Percentiles rank a stretch among this genome's conserved stretches.
Conservation (phyloP, 2,113 vertebrate species). For the Condylura cristata region DNA sequence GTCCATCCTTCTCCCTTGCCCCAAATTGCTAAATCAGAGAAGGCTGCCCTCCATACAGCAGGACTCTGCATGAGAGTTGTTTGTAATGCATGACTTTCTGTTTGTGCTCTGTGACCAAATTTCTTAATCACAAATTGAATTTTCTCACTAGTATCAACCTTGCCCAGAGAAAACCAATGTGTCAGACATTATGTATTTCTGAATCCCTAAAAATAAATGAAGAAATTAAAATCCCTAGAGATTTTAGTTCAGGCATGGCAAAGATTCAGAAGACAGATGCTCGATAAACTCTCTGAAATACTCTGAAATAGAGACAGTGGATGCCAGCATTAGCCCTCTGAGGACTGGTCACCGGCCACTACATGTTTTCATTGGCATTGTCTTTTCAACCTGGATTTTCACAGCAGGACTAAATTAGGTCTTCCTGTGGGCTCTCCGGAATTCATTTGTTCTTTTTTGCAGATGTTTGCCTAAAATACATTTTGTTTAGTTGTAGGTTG, state of each 20-base stretch:
- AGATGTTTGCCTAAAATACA: slow-evolving; percentile 28
- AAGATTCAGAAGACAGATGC: slow-evolving; percentile 61
- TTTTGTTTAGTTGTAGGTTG: slow-evolving; percentile 35
- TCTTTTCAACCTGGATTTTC: neutral
- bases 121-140: neutral
- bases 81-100: neutral
- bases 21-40: neutral
- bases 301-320: slow-evolving; percentile 34
- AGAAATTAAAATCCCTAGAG: slow-evolving; percentile 68
- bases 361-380: neutral
- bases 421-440: neutral
- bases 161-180: slow-evolving; percentile 58
- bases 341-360: neutral
- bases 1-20: neutral
- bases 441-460: slow-evolving; percentile 13
- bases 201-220: slow-evolving; percentile 67
- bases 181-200: slow-evolving; percentile 60
- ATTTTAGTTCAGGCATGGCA: slow-evolving; percentile 42
- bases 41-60: neutral
- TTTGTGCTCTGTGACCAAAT: neutral
- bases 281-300: slow-evolving; percentile 38
- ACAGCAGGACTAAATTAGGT: neutral
- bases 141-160: neutral
- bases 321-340: neutral
- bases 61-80: neutral